Base-by-base conservation (phyloP, 2,888 invertebrate species). In the Eupithecia tripunctaria region DNA sequence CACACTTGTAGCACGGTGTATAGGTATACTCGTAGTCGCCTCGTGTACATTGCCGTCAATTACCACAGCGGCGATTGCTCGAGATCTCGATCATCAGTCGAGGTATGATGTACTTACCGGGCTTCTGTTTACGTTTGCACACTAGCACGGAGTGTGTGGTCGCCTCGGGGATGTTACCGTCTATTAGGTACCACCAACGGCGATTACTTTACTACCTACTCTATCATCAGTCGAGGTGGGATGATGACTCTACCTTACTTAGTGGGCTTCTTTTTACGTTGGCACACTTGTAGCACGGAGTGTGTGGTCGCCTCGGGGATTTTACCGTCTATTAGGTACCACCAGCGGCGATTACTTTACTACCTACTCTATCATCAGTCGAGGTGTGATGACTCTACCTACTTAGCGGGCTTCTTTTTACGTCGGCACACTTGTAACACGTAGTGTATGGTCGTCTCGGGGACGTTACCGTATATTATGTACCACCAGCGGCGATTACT, bases 251-350 rank as follows among this genome's bases (percentile, higher is more conserved):
- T 2, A 4, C 2, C 3, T 2, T 32, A 67, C 95, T 95, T 88
- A 97, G 97, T 96, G 86, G 98, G 97, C 83, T 96, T 95, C 51
- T 95, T 84, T 74, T 96, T 87, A 62, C 94, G 85, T 14, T 90
- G 82, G 63, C 97, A 97, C 21, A 97, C 84, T 72, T 95, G 87
- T 68, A 98, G 87, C 32, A 96, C 89, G 67, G 95, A 92, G 78
- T 95, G 91, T 84, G 98, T 96, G 0, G 98, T 96, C 29, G 95
- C 90, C 62, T 95, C 83, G 0, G 97, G 95, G 63, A 97, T 86
- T 91, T 99, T 99, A 12, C 97, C 98, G 88, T 99, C 99, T 69
- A 99, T 89, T 27, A n/a, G n/a, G n/a, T n/a, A 98, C 94, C 14
- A 99, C 95, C 41, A 99, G 88, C 0, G 97, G 96, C 0, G 97